Base-by-base conservation (phyloP, 2,113 vertebrate genomes). In the Amphiprion ocellaris region DNA sequence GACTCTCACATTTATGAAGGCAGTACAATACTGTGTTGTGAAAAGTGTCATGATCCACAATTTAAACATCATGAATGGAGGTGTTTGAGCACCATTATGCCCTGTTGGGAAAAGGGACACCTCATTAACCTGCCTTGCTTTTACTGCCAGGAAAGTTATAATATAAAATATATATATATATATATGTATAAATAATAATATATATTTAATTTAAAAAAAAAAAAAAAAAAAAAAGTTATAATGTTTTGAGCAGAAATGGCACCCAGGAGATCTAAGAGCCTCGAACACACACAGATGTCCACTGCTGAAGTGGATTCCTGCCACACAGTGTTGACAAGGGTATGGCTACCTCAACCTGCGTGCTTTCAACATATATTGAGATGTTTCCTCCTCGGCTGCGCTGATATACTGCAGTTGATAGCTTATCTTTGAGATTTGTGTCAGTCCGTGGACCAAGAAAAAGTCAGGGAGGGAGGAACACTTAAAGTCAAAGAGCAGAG, bases 51-150 rank as follows among this genome's bases (percentile, higher is more conserved):
- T 8, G 67, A 84, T 75, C 53, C 60, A 75, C 28, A 55, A 30
- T 77, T 81, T 72, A 61, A 66, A 80, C 12, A 39, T 41, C 17
- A 58, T 76, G 28, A 84, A 82, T 69, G 56, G 39, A 69, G 37
- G 54, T 37, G 50, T 77, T 69, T 54, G 33, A 75, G 77, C 46
- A 71, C 55, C 56, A 65, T 26, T 78, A 21, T 59, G 33, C 24
- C 26, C 26, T 64, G 41, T 46, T 23, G 63, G 76, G 56, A 74
- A 77, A 85, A 66, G 39, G 24, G 30, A 54, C 64, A 60, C 19
- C 52, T 56, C 54, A 70, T 66, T 62, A 84, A 81, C 77, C 82
- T 85, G 67, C 61, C 37, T 67, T 67, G 58, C 30, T 54, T 58
- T 74, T 56, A 28, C 62, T 79, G 72, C 63, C 47, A 63, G 69